phyloP scores from a whole-genome alignment of 53 echinoderm and acorn worm species.

The Echinometra lucunter region DNA sequence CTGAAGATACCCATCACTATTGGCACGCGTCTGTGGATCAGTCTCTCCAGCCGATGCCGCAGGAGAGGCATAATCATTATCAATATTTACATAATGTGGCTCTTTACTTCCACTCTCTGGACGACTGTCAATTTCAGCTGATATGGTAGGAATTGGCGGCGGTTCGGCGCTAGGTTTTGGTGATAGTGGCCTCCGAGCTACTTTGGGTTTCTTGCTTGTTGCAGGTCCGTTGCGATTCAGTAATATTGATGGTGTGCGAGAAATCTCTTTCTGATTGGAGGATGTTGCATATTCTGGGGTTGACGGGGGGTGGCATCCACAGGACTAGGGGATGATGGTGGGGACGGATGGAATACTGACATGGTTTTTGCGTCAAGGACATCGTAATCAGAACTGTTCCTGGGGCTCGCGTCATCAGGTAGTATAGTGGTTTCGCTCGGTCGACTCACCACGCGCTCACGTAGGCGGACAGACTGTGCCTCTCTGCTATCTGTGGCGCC shows the following conservation, averaged over 20 bases:
- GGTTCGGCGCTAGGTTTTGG: not conserved
- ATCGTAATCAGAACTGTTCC: constrained; percentile 61
- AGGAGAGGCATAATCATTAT: constrained; percentile 47
- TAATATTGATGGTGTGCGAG: not conserved
- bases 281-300: not conserved
- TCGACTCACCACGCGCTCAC: constrained; percentile 47
- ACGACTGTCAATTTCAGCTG: not conserved
- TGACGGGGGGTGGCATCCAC: not conserved
- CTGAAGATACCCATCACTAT: constrained; percentile 42
- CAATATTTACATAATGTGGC: constrained; percentile 38
- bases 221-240: not conserved
- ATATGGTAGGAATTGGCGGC: constrained; percentile 5
- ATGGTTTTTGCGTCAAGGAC: constrained; percentile 58
- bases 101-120: not conserved
- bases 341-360: not conserved
- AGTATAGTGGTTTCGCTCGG: constrained; percentile 37
- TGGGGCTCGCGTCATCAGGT: not conserved
- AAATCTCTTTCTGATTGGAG: not conserved
- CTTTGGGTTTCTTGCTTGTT: constrained; percentile 22
- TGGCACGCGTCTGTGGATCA: not conserved
- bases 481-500: not conserved
- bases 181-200: constrained; percentile 1
- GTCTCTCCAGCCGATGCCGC: not conserved
- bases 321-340: not conserved
- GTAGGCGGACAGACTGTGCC: not conserved